Base-by-base conservation (phyloP, 2,797 vertebrate species). In the Lacerta viridis region DNA sequence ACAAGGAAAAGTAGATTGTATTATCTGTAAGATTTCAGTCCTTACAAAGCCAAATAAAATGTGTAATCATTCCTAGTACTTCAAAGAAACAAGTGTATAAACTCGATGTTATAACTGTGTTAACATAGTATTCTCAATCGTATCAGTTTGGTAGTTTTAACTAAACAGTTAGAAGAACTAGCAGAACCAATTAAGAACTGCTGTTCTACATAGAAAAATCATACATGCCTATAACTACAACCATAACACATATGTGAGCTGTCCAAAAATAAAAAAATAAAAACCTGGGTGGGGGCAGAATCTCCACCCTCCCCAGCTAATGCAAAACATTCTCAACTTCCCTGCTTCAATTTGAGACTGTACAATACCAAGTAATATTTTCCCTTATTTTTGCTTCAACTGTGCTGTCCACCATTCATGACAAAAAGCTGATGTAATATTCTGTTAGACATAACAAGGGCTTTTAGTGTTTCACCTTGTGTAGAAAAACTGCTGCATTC, bases 41-140 rank as follows among this genome's bases (percentile, higher is more conserved):
- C 96, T 97, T 96, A 96, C 91, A 90, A 97, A 97, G 97, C 97
- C 97, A 98, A 97, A 98, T 97, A 97, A 95, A 95, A 95, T 92
- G 95, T 97, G 95, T 97, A 95, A 94, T 94, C 94, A 89, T 97
- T 97, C 95, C 96, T 97, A 96, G 95, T 96, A 97, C 96, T 97
- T 97, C 96, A 97, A 97, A 96, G 95, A 96, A 85, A 88, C 95
- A 97, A 97, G 95, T 96, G 96, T 96, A 94, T 98, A 95, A 97
- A 97, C 94, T 96, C 93, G 95, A 93, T 96, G 96, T 97, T 97
- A 96, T 96, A 95, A 89, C 59, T 89, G 88, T 98, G 96, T 96
- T 96, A 96, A 94, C 93, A 93, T 97, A 97, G 95, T 97, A 95
- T 95, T 96, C 96, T 95, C 96, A 97, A 96, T 93, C 95, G 96